Percentiles rank a stretch among this genome's conserved stretches.
Evolutionary conservation across 2,113 vertebrate species (phyloP).

Genomic region (Odontesthes bonariensis): DNA sequence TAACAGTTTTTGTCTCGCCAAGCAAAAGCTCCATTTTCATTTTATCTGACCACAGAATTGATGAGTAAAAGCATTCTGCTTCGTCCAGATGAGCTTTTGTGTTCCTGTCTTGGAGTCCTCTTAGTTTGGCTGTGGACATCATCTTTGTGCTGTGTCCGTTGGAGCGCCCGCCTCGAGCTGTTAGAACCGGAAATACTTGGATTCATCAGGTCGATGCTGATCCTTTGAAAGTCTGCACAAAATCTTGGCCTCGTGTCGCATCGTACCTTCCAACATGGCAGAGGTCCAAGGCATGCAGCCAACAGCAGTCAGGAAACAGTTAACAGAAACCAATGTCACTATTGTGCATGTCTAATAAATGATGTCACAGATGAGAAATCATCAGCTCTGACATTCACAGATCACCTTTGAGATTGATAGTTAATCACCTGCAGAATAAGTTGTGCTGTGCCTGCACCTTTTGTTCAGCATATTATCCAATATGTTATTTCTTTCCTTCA

Average conservation of each 20-base stretch:
- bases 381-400: neutral
- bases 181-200: neutral
- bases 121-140: neutral
- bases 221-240: neutral
- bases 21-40: neutral
- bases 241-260: neutral
- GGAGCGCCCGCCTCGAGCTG: neutral
- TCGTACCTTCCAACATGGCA: neutral
- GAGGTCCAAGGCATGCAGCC: neutral
- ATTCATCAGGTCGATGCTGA: neutral
- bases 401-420: neutral
- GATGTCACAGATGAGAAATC: neutral
- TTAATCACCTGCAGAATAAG: neutral
- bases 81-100: neutral
- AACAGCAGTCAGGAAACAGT: neutral
- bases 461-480: too few relatives aligned
- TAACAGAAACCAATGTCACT: neutral
- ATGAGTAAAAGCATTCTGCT: neutral
- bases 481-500: neutral
- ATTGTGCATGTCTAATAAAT: constrained; percentile 1
- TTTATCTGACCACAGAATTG: neutral
- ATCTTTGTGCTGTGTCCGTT: neutral
- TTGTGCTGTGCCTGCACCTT: neutral
- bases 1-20: neutral
- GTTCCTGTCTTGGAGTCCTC: neutral